phyloP scores from a whole-genome alignment of 53 echinoderm and acorn worm species.

The Mesocentrotus franciscanus region DNA sequence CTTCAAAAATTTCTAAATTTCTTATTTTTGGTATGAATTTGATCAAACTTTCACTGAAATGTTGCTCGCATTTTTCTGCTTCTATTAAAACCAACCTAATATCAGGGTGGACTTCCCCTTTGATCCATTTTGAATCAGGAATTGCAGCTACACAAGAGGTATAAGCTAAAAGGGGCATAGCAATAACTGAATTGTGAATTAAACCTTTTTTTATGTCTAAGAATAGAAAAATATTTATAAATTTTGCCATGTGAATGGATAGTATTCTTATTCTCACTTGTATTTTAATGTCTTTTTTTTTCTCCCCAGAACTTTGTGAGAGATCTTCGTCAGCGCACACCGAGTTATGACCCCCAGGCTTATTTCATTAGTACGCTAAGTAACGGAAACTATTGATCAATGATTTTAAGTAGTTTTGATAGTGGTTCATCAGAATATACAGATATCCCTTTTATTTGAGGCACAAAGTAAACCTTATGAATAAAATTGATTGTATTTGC shows the following conservation, averaged over 20 bases:
- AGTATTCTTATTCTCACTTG: background rate
- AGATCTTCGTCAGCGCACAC: background rate
- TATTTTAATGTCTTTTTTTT: background rate
- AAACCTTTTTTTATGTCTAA: too few relatives aligned
- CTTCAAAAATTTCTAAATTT: too few relatives aligned
- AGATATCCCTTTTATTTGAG: slow-evolving; percentile 51
- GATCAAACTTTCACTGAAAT: too few relatives aligned
- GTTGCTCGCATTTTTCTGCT: too few relatives aligned
- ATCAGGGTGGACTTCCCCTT: too few relatives aligned
- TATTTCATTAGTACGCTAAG: slow-evolving; percentile 29
- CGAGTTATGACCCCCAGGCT: slow-evolving; percentile 60
- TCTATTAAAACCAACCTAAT: too few relatives aligned
- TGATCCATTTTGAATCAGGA: background rate
- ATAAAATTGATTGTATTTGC: slow-evolving; percentile 59
- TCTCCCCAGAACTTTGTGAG: slow-evolving; percentile 47
- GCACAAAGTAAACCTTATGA: slow-evolving; percentile 58
- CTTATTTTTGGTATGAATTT: too few relatives aligned
- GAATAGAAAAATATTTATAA: background rate
- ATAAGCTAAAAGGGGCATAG: background rate
- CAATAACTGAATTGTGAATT: background rate
- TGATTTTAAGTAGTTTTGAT: slow-evolving; percentile 53
- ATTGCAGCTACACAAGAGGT: background rate
- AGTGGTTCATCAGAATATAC: slow-evolving; percentile 52
- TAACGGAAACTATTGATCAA: slow-evolving; percentile 48
- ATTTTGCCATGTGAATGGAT: background rate